A percentile compares a stretch with the other conserved stretches of the same genome.
These are phyloP conservation scores for Cavia porcellus DNA, from an alignment of 2,113 vertebrate genomes.

Conservation along the genomic window DNA sequence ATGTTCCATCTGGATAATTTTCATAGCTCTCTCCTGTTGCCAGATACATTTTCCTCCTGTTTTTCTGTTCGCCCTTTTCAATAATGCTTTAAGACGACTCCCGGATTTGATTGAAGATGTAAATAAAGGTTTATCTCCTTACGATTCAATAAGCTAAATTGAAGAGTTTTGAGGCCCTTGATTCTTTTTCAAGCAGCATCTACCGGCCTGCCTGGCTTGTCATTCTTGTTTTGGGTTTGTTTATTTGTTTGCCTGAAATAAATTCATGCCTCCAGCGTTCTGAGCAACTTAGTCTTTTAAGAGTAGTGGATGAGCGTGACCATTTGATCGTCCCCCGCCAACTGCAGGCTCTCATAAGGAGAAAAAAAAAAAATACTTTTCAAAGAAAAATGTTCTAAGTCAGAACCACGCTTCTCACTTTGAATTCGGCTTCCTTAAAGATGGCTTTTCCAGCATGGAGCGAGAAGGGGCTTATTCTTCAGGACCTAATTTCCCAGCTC, in stretches of 20 bases:
- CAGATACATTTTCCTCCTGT: not conserved
- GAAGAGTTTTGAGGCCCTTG: not conserved
- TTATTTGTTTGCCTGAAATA: slow-evolving; percentile 52
- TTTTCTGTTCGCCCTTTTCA: not conserved
- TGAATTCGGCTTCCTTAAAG: slow-evolving; percentile 46
- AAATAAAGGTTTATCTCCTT: slow-evolving; percentile 18
- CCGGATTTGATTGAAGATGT: not conserved
- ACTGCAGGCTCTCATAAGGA: not conserved
- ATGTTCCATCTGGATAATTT: not conserved
- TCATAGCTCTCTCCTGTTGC: not conserved
- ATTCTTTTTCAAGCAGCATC: not conserved
- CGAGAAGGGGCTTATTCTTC: not conserved
- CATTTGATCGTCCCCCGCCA: not conserved
- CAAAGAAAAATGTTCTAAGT: not conserved
- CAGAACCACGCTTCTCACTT: slow-evolving; percentile 61
- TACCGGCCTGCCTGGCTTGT: not conserved
- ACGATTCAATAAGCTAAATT: not conserved
- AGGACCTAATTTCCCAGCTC: slow-evolving; percentile 57
- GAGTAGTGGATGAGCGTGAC: not conserved
- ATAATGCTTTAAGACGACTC: not conserved
- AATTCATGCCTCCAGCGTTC: not conserved
- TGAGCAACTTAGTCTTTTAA: not conserved
- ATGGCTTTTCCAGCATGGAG: slow-evolving; percentile 41
- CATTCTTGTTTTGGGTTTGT: not conserved
- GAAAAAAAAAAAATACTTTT: not conserved